Evolutionary conservation across 1,140 invertebrate genomes (phyloP).

Genomic region (Dermatophagoides farinae): DNA sequence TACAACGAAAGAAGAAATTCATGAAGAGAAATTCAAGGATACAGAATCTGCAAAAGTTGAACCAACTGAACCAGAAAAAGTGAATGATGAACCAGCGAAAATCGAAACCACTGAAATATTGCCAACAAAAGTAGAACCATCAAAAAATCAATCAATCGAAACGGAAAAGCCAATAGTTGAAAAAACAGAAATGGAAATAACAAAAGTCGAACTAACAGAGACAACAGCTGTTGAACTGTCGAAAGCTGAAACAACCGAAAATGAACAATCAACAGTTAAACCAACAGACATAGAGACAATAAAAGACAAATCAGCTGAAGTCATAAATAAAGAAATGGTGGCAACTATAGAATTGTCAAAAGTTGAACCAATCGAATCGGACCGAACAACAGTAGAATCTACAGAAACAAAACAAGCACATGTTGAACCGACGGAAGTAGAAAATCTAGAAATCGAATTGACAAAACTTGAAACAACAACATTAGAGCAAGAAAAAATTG

Average conservation of each 20-base stretch:
- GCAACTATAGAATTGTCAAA: neutral
- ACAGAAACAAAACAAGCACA: slow-evolving; percentile 18
- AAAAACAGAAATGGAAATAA: no score
- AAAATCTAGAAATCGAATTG: slow-evolving; percentile 16
- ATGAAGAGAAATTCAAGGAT: neutral
- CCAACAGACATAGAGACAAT: neutral
- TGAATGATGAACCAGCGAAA: neutral
- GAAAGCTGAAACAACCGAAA: neutral
- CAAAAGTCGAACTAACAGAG: neutral
- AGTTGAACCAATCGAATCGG: neutral
- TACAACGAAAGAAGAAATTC: neutral
- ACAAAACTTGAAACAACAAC: slow-evolving; percentile 11
- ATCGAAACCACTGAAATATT: neutral
- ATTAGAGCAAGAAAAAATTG: neutral
- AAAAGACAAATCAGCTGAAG: neutral
- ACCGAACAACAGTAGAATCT: slow-evolving; percentile 27
- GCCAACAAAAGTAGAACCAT: no score
- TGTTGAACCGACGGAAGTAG: slow-evolving; percentile 31
- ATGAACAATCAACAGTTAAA: neutral
- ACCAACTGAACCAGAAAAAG: neutral
- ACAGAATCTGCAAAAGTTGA: neutral
- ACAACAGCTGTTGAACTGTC: slow-evolving; percentile 20
- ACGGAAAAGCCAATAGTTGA: no score
- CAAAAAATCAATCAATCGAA: no score
- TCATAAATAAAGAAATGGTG: neutral